Percentiles rank a stretch among this genome's conserved stretches.
phyloP scores from a whole-genome alignment of 1,140 invertebrate species.

The Daktulosphaira vitifoliae region DNA sequence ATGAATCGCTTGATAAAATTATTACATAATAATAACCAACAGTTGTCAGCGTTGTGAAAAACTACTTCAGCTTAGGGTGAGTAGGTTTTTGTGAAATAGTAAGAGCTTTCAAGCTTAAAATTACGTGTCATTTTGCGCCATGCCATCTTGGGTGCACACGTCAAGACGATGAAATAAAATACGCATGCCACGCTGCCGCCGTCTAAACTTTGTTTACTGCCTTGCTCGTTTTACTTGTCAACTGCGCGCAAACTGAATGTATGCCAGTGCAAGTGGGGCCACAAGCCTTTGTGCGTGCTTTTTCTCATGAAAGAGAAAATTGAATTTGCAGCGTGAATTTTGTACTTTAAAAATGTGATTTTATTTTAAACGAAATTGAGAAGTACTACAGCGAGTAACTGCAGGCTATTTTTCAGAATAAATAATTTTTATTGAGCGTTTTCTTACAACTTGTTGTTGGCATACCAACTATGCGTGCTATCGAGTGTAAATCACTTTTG shows the following conservation, averaged over 20 bases:
- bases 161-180: constrained; percentile 24
- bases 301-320: constrained; percentile 3
- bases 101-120: constrained; percentile 23
- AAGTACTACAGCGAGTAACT: no score
- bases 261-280: not conserved
- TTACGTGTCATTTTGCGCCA: constrained; percentile 17
- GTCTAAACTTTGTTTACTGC: constrained; percentile 27
- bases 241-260: not conserved
- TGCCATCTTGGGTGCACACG: not conserved
- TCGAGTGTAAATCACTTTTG: no score
- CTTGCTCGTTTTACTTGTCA: constrained; percentile 23
- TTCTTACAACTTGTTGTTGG: no score
- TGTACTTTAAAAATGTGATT: no score
- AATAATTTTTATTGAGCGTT: no score
- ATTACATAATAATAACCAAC: no score
- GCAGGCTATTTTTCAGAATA: no score
- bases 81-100: not conserved
- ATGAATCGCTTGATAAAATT: no score
- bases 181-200: not conserved
- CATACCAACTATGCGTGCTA: no score
- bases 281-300: not conserved
- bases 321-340: not conserved
- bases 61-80: no score
- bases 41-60: no score
- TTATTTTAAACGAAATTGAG: no score